phyloP scores from a whole-genome alignment of 2,113 vertebrate species.

The Geococcyx californianus region DNA sequence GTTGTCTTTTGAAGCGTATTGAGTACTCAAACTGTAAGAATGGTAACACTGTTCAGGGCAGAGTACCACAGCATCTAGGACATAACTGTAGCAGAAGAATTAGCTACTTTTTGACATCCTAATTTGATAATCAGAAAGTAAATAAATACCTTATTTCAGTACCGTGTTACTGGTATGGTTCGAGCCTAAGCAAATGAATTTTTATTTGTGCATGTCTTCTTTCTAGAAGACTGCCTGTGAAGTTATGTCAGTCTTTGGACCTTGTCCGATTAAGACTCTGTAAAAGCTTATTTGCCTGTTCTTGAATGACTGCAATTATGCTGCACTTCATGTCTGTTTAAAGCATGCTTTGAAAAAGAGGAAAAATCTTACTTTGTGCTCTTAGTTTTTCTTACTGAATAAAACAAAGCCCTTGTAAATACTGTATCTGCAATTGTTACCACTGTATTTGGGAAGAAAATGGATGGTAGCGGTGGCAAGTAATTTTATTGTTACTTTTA shows the following conservation, averaged over 20 bases:
- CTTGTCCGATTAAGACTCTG: neutral
- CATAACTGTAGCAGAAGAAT: neutral
- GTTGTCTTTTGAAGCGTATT: neutral
- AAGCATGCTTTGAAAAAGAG: neutral
- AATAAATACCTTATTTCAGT: neutral
- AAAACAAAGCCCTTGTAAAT: neutral
- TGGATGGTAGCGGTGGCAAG: too few species aligned
- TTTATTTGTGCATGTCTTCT: neutral
- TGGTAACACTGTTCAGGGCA: neutral
- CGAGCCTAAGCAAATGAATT: neutral
- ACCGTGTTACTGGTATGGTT: neutral
- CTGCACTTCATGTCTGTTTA: neutral
- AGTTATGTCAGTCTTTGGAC: neutral
- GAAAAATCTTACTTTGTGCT: neutral
- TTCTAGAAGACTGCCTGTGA: neutral
- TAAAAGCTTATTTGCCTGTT: neutral
- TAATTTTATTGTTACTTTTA: neutral
- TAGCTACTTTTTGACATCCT: neutral
- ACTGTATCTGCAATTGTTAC: neutral
- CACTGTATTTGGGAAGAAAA: neutral
- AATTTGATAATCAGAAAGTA: neutral
- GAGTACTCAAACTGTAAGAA: neutral
- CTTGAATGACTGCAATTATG: neutral
- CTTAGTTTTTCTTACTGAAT: neutral
- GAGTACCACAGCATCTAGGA: neutral